Percentiles rank a stretch among this genome's conserved stretches.
Conservation (phyloP, 2,797 vertebrate species). For the Aythya fuligula region DNA sequence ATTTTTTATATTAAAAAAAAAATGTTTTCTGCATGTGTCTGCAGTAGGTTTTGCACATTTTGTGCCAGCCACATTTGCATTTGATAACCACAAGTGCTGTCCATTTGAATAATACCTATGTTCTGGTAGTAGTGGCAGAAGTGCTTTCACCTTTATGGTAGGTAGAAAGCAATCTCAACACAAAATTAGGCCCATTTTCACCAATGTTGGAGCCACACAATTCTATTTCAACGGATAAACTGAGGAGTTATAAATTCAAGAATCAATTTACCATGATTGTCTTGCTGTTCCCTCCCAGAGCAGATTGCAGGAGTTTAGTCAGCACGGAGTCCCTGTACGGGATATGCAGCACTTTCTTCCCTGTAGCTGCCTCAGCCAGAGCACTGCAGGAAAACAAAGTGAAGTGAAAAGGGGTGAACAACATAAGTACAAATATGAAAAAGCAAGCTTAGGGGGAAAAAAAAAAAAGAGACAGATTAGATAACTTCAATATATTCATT, state of each 20-base stretch:
- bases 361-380: constrained; percentile 85
- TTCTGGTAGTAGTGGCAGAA: not conserved
- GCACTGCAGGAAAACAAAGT: constrained; percentile 71
- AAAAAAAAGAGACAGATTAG: not conserved
- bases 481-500: not conserved
- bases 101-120: not conserved
- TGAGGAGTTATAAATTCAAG: not conserved
- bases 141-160: not conserved
- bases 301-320: constrained; percentile 90
- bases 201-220: too few relatives aligned
- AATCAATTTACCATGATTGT: constrained; percentile 85
- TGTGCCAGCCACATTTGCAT: not conserved
- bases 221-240: not conserved
- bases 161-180: not conserved
- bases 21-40: too few relatives aligned
- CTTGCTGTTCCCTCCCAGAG: constrained; percentile 92
- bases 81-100: not conserved
- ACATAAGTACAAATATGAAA: not conserved
- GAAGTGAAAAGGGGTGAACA: not conserved
- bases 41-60: not conserved
- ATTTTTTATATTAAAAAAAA: not conserved
- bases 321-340: constrained; percentile 91
- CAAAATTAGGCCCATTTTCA: not conserved
- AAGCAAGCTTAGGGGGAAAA: not conserved
- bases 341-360: constrained; percentile 85